phyloP scores from a whole-genome alignment of 1,140 invertebrate species.

The Holcopasites calliopsidis region DNA sequence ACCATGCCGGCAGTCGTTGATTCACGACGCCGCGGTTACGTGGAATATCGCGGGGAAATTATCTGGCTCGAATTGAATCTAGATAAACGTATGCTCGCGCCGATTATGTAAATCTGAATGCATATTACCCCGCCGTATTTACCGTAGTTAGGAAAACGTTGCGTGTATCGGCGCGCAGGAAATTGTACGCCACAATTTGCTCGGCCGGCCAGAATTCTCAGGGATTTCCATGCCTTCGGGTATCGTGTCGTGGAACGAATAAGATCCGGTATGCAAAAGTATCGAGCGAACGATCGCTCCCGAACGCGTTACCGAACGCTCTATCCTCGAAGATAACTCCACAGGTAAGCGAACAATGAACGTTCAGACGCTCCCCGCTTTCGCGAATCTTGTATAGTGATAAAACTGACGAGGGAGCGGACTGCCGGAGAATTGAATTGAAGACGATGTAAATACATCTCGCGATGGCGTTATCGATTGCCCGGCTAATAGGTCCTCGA shows the following conservation, averaged over 20 bases:
- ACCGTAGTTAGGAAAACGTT: constrained; percentile 34
- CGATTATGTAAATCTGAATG: constrained; percentile 47
- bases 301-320: neutral
- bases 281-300: neutral
- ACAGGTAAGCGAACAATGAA: neutral
- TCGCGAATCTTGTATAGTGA: neutral
- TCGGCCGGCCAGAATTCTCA: neutral
- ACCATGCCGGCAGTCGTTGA: neutral
- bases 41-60: constrained; percentile 37
- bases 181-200: constrained; percentile 20
- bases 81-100: constrained; percentile 29
- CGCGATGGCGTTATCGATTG: constrained; percentile 14
- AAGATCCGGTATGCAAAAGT: neutral
- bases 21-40: constrained; percentile 1
- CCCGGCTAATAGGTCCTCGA: neutral
- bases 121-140: constrained; percentile 27
- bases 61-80: constrained; percentile 33
- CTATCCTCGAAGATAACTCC: neutral
- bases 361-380: neutral
- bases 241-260: neutral
- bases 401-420: neutral
- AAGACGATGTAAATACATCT: neutral
- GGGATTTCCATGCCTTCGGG: neutral
- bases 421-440: neutral
- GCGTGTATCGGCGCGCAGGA: constrained; percentile 10